Percentiles rank a stretch among this genome's conserved stretches.
These are phyloP conservation scores for Crematogaster levior DNA, from an alignment of 2,888 invertebrate genomes.

Conservation along the genomic window DNA sequence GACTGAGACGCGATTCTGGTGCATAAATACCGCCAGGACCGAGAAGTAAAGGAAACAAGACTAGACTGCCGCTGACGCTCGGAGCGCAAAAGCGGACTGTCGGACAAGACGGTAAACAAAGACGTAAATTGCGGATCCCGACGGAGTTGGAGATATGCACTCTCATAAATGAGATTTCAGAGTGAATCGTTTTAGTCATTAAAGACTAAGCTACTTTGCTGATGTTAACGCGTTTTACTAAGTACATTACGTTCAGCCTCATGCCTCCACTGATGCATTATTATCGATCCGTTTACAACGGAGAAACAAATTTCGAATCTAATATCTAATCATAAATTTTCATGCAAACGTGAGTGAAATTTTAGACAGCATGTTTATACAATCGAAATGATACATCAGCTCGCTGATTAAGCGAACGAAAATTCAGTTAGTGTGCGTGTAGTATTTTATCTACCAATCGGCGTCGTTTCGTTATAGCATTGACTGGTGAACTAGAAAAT, in stretches of 20 bases:
- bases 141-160: slow-evolving; percentile 28
- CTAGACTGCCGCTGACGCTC: slow-evolving; percentile 29
- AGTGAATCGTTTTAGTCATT: slow-evolving; percentile 14
- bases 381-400: not conserved
- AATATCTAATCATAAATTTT: slow-evolving; percentile 2
- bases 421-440: not conserved
- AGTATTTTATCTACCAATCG: slow-evolving; percentile 7
- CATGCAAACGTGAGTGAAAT: not conserved
- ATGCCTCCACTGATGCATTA: not conserved
- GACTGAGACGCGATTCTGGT: not conserved
- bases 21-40: slow-evolving; percentile 13
- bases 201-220: slow-evolving; percentile 38
- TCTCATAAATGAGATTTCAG: slow-evolving; percentile 34
- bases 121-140: slow-evolving; percentile 25
- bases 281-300: not conserved
- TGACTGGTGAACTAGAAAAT: slow-evolving; percentile 24
- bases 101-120: slow-evolving; percentile 46
- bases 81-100: slow-evolving; percentile 25
- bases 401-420: not conserved
- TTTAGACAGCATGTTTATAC: not conserved
- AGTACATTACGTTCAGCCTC: slow-evolving; percentile 1
- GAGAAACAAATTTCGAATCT: not conserved
- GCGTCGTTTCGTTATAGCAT: not conserved
- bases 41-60: slow-evolving; percentile 15
- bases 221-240: slow-evolving; percentile 21